Conservation (phyloP, 2,888 invertebrate genomes). For the Cenopis cana region DNA sequence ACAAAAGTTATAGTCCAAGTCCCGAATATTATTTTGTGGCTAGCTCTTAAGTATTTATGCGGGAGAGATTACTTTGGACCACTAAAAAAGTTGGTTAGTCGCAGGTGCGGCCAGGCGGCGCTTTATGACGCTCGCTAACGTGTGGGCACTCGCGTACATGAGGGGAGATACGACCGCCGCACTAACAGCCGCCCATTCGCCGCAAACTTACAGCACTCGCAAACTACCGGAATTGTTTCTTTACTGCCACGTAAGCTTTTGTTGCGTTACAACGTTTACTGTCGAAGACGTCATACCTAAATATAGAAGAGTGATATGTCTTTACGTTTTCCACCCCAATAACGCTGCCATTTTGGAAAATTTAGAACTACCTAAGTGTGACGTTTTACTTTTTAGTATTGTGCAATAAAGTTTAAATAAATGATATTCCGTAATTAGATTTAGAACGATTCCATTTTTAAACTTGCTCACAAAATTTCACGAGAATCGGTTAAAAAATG, state of each 20-base stretch:
- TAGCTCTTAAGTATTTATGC: not conserved
- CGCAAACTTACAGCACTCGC: constrained; percentile 2
- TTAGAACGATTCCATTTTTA: too few species aligned
- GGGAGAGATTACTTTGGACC: constrained; percentile 19
- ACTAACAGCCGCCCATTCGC: not conserved
- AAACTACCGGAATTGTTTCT: not conserved
- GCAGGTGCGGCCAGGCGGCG: constrained; percentile 26
- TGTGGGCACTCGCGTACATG: constrained; percentile 20
- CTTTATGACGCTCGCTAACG: constrained; percentile 30
- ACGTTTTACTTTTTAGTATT: too few species aligned
- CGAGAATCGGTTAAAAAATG: too few species aligned
- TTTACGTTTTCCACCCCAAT: too few species aligned
- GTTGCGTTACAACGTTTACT: not conserved
- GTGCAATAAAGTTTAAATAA: too few species aligned
- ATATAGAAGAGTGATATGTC: not conserved
- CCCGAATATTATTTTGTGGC: constrained; percentile 33
- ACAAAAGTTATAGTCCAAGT: constrained; percentile 35
- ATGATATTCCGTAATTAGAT: too few species aligned
- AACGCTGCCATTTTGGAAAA: too few species aligned
- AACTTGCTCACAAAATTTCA: too few species aligned
- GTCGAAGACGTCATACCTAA: constrained; percentile 14
- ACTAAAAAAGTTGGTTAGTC: constrained; percentile 22
- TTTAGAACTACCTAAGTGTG: too few species aligned
- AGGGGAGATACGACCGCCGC: not conserved
- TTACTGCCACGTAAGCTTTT: not conserved